phyloP scores from a whole-genome alignment of 2,888 invertebrate genomes.

The Alentia gelatinosa region DNA sequence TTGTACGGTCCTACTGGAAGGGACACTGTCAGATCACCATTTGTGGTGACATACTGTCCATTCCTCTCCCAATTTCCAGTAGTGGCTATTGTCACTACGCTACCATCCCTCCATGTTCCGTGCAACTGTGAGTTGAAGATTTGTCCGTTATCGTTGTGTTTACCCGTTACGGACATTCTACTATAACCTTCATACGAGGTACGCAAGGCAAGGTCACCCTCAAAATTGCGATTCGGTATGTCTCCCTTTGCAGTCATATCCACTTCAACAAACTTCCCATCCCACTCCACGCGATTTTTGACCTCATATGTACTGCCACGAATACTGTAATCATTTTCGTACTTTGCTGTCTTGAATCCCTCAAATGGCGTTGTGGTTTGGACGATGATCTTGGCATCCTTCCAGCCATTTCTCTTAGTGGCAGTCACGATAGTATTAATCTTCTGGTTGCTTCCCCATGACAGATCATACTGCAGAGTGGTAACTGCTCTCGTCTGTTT shows the following conservation, averaged over 20 bases:
- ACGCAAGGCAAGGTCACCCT: conserved; percentile 3
- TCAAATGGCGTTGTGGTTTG: conserved; percentile 45
- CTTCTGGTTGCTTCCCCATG: conserved; percentile 49
- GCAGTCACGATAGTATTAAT: not conserved
- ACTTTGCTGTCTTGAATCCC: not conserved
- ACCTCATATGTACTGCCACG: not conserved
- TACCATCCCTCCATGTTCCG: conserved; percentile 57
- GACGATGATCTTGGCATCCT: not conserved
- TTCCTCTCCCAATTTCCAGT: conserved; percentile 52
- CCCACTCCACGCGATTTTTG: not conserved
- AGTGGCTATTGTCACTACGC: conserved; percentile 51
- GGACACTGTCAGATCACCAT: conserved; percentile 58
- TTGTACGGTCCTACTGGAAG: conserved; percentile 56
- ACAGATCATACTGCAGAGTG: not conserved
- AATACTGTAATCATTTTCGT: conserved; percentile 27
- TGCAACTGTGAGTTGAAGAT: conserved; percentile 50
- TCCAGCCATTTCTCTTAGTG: conserved; percentile 36
- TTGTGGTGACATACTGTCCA: conserved; percentile 56
- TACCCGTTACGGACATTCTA: conserved; percentile 11
- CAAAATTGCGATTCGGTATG: not conserved
- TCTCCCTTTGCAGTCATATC: not conserved
- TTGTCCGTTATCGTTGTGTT: not conserved
- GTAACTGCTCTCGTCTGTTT: not conserved
- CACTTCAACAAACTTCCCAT: conserved; percentile 11
- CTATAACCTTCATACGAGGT: conserved; percentile 27